phyloP scores from a whole-genome alignment of 2,797 vertebrate genomes.

The Numenius phaeopus region DNA sequence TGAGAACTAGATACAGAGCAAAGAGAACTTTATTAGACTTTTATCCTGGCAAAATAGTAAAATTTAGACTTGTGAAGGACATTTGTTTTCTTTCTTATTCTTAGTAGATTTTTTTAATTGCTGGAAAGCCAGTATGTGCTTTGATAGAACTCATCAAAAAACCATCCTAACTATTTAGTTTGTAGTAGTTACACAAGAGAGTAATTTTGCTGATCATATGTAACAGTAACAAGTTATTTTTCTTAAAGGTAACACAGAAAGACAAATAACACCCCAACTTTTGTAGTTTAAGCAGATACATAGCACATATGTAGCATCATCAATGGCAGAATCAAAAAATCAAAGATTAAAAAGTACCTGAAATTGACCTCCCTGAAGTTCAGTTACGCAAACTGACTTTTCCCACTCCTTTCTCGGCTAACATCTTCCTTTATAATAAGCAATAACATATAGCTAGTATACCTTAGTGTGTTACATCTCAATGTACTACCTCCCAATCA shows the following conservation, averaged over 20 bases:
- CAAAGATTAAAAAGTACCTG: background rate
- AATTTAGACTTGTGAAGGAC: background rate
- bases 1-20: background rate
- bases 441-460: background rate
- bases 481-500: background rate
- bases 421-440: background rate
- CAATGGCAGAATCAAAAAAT: background rate
- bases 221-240: background rate
- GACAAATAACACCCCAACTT: rapidly evolving
- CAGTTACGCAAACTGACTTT: background rate
- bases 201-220: background rate
- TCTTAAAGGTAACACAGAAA: background rate
- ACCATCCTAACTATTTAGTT: background rate
- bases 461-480: background rate
- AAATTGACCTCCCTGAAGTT: background rate
- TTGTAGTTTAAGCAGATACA: background rate
- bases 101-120: background rate
- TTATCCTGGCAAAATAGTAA: rapidly evolving
- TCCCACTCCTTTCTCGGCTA: background rate
- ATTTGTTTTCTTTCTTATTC: background rate
- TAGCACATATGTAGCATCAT: background rate
- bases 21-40: background rate
- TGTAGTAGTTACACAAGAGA: background rate
- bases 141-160: background rate
- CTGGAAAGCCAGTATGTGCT: background rate